Base-by-base conservation (phyloP, 2,113 vertebrate species). In the Collichthys lucidus region DNA sequence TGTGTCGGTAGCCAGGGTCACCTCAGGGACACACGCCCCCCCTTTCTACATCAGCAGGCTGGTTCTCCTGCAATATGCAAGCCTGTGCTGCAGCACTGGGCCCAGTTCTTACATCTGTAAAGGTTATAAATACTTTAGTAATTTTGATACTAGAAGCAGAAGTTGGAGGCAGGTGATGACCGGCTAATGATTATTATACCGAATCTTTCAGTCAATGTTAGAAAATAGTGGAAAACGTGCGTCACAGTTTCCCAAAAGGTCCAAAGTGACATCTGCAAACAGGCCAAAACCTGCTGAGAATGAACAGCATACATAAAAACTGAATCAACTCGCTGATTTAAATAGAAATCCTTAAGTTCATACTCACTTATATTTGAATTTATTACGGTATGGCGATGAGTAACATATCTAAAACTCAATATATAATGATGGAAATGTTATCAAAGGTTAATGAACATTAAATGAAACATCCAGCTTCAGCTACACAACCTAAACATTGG, bases 1-100 rank as follows among this genome's bases (percentile, higher is more conserved):
- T 86, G 78, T 78, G 89, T 87, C 72, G 82, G 85, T 80, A 85
- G 86, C 77, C 64, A 75, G 77, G 91, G 85, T 93, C 86, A 88
- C 50, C 14, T 52, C 53, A 26, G 84, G 86, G 87, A 81, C 86
- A 78, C 35, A 40, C 35, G 1, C 35, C 35, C 35, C 7, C 35
- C 76, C 53, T 56, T 52, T 49, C 61, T 47, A 42, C 67, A 53
- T 44, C 35, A 64, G 69, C 60, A 75, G 61, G 62, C 64, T 61
- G 63, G 47, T 29, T 53, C 67, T 63, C 26, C 42, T 80, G 57
- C 57, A 74, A 35, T 44, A 64, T 40, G 70, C 42, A 67, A 6
- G 55, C 35, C 14, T 62, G 19, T 46, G 26, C 26, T 79, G 6
- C 56, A 46, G 63, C 10, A 17, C 47, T 10, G 17, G 55, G 4